Conservation (phyloP, 1,140 invertebrate species). For the Wasmannia auropunctata region DNA sequence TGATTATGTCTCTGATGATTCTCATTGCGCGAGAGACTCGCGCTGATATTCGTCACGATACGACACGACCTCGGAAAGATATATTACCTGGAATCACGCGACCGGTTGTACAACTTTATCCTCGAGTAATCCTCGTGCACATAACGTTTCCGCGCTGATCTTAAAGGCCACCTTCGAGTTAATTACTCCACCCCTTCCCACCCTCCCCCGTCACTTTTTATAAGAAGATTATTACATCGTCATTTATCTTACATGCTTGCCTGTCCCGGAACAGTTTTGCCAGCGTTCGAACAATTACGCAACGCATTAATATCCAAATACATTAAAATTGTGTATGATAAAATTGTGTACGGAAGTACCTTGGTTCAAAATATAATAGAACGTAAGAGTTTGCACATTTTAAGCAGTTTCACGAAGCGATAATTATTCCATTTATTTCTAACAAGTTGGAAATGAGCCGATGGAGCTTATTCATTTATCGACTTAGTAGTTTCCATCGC, state of each 20-base stretch:
- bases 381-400: neutral
- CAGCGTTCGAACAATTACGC: neutral
- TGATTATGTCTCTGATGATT: neutral
- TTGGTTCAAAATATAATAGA: neutral
- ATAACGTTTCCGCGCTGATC: neutral
- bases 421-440: neutral
- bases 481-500: neutral
- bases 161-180: constrained; percentile 12
- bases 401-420: neutral
- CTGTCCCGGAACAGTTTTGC: neutral
- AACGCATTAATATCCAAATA: neutral
- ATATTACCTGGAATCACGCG: constrained; percentile 57
- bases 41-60: constrained; percentile 24
- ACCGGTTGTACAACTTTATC: constrained; percentile 41
- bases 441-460: neutral
- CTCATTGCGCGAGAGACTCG: neutral
- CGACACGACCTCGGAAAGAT: constrained; percentile 11
- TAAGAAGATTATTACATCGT: neutral
- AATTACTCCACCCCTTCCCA: neutral
- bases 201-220: neutral
- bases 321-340: neutral
- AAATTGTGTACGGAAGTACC: neutral
- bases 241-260: neutral
- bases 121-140: neutral
- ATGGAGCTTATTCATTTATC: neutral